Evolutionary conservation across 2,888 invertebrate species (phyloP).

Genomic region (Aleiodes leptofemur): DNA sequence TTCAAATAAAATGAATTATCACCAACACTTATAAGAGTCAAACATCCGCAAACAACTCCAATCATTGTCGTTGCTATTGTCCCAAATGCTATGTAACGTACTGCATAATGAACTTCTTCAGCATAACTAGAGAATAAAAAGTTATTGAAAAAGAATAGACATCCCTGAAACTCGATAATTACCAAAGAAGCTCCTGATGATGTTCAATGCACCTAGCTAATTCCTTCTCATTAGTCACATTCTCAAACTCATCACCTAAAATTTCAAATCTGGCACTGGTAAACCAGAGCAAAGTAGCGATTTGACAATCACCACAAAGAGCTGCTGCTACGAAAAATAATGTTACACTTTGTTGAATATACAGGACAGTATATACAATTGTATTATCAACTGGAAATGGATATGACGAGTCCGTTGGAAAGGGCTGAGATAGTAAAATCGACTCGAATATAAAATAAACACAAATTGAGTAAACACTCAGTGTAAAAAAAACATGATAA

Average conservation of each 20-base stretch:
- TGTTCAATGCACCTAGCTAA: conserved; percentile 57
- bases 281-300: conserved; percentile 64
- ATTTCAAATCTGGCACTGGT: conserved; percentile 62
- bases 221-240: conserved; percentile 41
- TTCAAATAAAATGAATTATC: conserved; percentile 11
- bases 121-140: conserved; percentile 50
- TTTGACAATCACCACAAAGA: conserved; percentile 58
- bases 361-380: conserved; percentile 54
- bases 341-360: conserved; percentile 57
- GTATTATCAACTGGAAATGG: conserved; percentile 61
- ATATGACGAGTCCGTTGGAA: conserved; percentile 64
- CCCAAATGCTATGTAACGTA: conserved; percentile 60
- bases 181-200: conserved; percentile 60
- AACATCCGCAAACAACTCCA: conserved; percentile 55
- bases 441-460: conserved; percentile 59
- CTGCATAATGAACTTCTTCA: conserved; percentile 53
- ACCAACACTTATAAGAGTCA: conserved; percentile 53
- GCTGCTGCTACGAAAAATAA: conserved; percentile 59
- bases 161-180: conserved; percentile 16
- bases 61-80: conserved; percentile 61
- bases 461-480: conserved; percentile 54
- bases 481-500: conserved; percentile 56
- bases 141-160: neutral
- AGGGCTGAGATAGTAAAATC: conserved; percentile 56
- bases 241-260: conserved; percentile 54